phyloP scores from a whole-genome alignment of 2,888 invertebrate genomes.

The Junonia oenone region DNA sequence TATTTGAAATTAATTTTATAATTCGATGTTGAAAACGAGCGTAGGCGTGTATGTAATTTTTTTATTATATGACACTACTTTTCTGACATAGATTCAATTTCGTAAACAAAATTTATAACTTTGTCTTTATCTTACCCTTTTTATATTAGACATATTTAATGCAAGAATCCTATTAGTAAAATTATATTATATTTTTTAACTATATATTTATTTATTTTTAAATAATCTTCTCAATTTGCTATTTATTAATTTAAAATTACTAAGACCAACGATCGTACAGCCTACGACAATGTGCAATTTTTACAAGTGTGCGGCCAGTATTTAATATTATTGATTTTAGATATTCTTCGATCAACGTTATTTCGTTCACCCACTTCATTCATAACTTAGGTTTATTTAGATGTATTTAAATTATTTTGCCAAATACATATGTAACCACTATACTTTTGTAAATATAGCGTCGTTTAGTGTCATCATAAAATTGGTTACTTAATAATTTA shows the following conservation, averaged over 20 bases:
- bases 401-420: constrained; percentile 68
- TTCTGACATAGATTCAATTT: constrained; percentile 6
- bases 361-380: constrained; percentile 31
- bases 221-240: neutral
- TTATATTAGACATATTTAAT: neutral
- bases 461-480: constrained; percentile 40
- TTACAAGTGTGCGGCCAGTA: constrained; percentile 24
- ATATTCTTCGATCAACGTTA: constrained; percentile 15
- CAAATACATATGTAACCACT: constrained; percentile 57
- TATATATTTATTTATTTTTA: neutral
- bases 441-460: constrained; percentile 64
- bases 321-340: constrained; percentile 9
- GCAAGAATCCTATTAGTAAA: neutral
- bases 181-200: neutral
- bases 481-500: constrained; percentile 43
- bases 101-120: neutral
- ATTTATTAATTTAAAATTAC: neutral
- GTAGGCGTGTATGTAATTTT: constrained; percentile 1
- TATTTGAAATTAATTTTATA: constrained; percentile 18
- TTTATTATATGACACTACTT: constrained; percentile 9
- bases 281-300: constrained; percentile 1
- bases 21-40: constrained; percentile 15
- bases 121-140: neutral
- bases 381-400: constrained; percentile 45
- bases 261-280: constrained; percentile 1